Percentiles rank a stretch among this genome's conserved stretches.
Evolutionary conservation across 2,797 vertebrate species (phyloP).

Genomic region (Taeniopygia guttata): DNA sequence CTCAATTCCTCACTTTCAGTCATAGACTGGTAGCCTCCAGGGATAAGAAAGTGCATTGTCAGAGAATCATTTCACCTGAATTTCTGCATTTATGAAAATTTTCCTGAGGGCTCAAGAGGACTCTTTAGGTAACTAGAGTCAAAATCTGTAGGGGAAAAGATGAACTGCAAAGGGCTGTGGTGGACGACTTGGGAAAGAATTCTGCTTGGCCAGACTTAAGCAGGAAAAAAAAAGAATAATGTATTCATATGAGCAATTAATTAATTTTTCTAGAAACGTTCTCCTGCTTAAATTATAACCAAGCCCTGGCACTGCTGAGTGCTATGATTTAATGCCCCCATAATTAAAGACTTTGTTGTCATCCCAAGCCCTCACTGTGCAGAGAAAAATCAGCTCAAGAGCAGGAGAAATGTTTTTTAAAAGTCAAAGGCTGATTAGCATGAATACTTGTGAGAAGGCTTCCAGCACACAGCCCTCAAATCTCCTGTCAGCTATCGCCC

Average conservation of each 20-base stretch:
- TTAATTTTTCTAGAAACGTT: conserved; percentile 41
- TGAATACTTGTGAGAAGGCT: background rate
- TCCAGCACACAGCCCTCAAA: background rate
- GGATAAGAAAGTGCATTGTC: background rate
- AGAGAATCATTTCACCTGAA: background rate
- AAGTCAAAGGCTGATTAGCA: conserved; percentile 51
- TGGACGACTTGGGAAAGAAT: background rate
- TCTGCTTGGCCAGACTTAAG: background rate
- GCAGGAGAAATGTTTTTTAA: conserved; percentile 6
- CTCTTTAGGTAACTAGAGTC: background rate
- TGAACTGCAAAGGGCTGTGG: background rate
- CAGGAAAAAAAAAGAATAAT: background rate
- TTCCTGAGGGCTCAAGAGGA: background rate
- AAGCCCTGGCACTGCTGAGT: conserved; percentile 22
- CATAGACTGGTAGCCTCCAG: background rate
- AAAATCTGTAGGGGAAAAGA: background rate
- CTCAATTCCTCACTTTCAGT: background rate
- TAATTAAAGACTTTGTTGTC: conserved; percentile 62
- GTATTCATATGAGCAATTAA: conserved; percentile 48
- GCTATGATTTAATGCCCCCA: conserved; percentile 54
- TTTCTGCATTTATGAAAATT: background rate
- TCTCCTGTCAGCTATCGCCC: background rate
- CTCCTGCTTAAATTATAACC: conserved; percentile 49
- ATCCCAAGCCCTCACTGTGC: background rate
- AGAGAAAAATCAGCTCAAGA: conserved; percentile 57